These are phyloP conservation scores for Morone chrysops DNA, from an alignment of 2,113 vertebrate species.

Conservation along the genomic window DNA sequence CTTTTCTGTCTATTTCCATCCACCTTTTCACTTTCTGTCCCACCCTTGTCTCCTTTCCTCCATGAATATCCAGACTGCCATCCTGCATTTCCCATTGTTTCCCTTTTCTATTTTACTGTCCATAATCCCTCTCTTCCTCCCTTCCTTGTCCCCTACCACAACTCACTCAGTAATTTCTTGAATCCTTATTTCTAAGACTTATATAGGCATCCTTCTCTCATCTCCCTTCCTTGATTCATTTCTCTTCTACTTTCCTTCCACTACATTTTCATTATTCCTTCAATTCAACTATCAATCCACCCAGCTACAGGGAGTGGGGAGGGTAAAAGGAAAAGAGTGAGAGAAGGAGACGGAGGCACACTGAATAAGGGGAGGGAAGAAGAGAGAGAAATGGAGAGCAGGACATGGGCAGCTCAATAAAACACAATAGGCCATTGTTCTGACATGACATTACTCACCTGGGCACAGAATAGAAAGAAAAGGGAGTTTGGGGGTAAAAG, in stretches of 20 bases:
- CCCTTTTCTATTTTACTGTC: background rate
- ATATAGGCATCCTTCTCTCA: background rate
- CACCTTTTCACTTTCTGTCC: constrained; percentile 6
- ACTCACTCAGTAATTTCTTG: background rate
- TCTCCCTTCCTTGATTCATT: background rate
- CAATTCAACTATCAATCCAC: background rate
- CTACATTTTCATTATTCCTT: constrained; percentile 8
- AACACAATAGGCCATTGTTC: constrained; percentile 80
- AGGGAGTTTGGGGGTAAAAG: constrained; percentile 46
- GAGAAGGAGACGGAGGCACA: constrained; percentile 16
- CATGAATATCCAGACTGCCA: background rate
- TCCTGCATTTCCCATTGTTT: background rate
- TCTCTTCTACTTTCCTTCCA: background rate
- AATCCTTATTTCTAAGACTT: background rate
- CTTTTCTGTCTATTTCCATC: constrained; percentile 23
- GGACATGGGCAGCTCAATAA: constrained; percentile 71
- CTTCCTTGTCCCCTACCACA: background rate
- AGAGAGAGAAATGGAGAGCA: constrained; percentile 41
- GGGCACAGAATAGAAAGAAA: constrained; percentile 53
- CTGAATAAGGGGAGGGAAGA: constrained; percentile 33
- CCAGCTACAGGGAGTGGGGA: background rate
- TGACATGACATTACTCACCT: constrained; percentile 77
- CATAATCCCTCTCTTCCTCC: background rate
- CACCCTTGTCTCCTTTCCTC: background rate
- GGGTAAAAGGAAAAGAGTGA: constrained; percentile 8